These are phyloP conservation scores for Drosophila cyrtoloma DNA, from an alignment of 2,888 invertebrate genomes.

Conservation along the genomic window DNA sequence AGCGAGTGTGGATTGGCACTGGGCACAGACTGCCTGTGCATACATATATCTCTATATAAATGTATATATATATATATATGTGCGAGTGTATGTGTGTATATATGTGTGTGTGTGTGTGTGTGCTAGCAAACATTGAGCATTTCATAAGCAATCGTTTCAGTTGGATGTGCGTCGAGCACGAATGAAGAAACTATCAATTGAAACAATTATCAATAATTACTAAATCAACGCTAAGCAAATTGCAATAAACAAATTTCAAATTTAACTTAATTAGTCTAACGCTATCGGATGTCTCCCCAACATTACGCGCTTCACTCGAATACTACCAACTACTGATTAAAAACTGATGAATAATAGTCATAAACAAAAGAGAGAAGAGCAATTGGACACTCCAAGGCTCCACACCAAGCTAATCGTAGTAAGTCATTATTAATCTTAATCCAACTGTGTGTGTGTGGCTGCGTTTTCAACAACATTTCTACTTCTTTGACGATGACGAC, in stretches of 20 bases:
- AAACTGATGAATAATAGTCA: slow-evolving; percentile 52
- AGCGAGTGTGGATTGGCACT: slow-evolving; percentile 64
- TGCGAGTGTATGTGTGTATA: slow-evolving; percentile 1
- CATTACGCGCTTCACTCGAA: slow-evolving; percentile 59
- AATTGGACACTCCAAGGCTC: slow-evolving; percentile 29
- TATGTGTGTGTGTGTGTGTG: slow-evolving; percentile 21
- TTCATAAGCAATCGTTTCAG: slow-evolving; percentile 57
- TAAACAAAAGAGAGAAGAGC: slow-evolving; percentile 67
- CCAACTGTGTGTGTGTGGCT: slow-evolving; percentile 39
- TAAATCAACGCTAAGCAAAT: slow-evolving; percentile 70
- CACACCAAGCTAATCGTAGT: slow-evolving; percentile 50
- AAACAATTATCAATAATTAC: slow-evolving; percentile 61
- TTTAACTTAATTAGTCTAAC: slow-evolving; percentile 72
- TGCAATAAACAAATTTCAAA: slow-evolving; percentile 70
- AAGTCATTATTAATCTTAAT: slow-evolving; percentile 65
- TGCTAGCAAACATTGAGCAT: slow-evolving; percentile 70
- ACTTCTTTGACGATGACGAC: slow-evolving; percentile 69
- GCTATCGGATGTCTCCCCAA: slow-evolving; percentile 64
- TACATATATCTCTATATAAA: slow-evolving; percentile 1
- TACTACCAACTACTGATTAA: slow-evolving; percentile 54
- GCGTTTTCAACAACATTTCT: slow-evolving; percentile 47
- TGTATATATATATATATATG: background rate
- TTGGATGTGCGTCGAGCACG: slow-evolving; percentile 24
- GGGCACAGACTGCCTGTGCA: slow-evolving; percentile 49
- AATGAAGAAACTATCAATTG: slow-evolving; percentile 33